These are phyloP conservation scores for Cyclophora punctaria DNA, from an alignment of 2,888 invertebrate species.

Conservation along the genomic window DNA sequence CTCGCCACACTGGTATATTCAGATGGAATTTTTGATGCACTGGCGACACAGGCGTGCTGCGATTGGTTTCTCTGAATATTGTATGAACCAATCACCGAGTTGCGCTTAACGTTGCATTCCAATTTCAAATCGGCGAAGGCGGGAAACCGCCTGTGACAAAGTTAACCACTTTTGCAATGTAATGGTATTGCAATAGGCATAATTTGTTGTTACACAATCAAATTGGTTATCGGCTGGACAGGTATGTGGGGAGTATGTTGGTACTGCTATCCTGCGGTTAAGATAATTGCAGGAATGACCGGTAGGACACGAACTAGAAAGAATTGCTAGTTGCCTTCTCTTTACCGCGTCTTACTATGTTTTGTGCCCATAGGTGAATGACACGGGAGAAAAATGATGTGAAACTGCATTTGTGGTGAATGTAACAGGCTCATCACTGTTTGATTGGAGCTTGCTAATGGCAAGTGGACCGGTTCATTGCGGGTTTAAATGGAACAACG, in stretches of 20 bases:
- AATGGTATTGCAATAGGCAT: conserved; percentile 41
- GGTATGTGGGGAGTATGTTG: conserved; percentile 25
- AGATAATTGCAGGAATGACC: conserved; percentile 15
- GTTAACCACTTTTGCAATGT: conserved; percentile 56
- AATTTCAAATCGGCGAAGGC: conserved; percentile 70
- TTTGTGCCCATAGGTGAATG: conserved; percentile 18
- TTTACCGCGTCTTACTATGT: conserved; percentile 13
- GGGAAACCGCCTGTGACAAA: conserved; percentile 58
- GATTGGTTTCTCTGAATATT: conserved; percentile 72
- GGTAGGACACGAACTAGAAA: conserved; percentile 16
- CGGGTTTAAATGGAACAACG: conserved; percentile 3
- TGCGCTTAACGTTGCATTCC: conserved; percentile 73
- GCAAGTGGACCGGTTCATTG: conserved; percentile 12
- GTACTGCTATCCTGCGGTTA: conserved; percentile 13
- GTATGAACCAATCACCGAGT: conserved; percentile 72
- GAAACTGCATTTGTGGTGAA: conserved; percentile 6
- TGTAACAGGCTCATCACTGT: conserved; percentile 10
- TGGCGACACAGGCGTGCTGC: conserved; percentile 70
- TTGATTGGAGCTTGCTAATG: conserved; percentile 14
- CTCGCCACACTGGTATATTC: conserved; percentile 73
- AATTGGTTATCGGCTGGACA: conserved; percentile 32
- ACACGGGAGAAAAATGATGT: conserved; percentile 17
- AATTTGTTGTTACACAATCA: conserved; percentile 57
- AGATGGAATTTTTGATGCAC: conserved; percentile 77
- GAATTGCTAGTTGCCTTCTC: conserved; percentile 1